Evolutionary conservation across 2,113 vertebrate genomes (phyloP), one percentile per base, ranked within the genome.

Genomic region (Alosa alosa): DNA sequence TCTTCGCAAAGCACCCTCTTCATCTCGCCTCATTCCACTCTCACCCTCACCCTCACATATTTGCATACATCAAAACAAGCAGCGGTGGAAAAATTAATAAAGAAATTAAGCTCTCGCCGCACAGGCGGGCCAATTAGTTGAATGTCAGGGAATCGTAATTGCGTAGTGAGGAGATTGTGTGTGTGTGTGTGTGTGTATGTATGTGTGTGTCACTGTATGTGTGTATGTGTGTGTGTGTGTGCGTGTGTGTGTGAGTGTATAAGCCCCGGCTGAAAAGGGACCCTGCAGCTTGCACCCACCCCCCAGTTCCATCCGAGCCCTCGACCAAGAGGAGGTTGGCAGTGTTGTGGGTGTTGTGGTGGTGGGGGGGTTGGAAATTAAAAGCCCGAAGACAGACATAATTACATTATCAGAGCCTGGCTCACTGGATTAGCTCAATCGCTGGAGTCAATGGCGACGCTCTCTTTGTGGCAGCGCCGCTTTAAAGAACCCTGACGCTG

Each of bases 131-230:
- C 97, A 99, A 99, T 99, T 99, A 99, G 97, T 96, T 98, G 97
- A 98, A 99, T 99, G 97, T 99, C 97, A 99, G 97, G 96, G 97
- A 99, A 97, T 97, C 96, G 97, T 98, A 99, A 99, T 99, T 98
- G 98, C 97, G 93, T 96, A 39, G 94, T 93, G 96, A 96, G 96
- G 96, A 97, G 97, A 97, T 96, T 97, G 96, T 94, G 95, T 95
- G 72, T 78, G 72, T 78, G 72, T 72, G n/a, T 49, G 57, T 2
- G 31, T 49, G 86, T 7, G 81, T n/a, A n/a, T n/a, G n/a, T n/a
- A n/a, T 87, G 86, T 86, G 41, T 44, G 41, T 44, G 41, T 31
- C 31, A 31, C 31, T 94, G 95, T 96, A 96, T 94, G 41, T 41
- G 41, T 10, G 44, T 85, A 82, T 85, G 87, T 72, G 64, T 72